Conservation (phyloP, 2,888 invertebrate species). For the Polydrusus tereticollis region DNA sequence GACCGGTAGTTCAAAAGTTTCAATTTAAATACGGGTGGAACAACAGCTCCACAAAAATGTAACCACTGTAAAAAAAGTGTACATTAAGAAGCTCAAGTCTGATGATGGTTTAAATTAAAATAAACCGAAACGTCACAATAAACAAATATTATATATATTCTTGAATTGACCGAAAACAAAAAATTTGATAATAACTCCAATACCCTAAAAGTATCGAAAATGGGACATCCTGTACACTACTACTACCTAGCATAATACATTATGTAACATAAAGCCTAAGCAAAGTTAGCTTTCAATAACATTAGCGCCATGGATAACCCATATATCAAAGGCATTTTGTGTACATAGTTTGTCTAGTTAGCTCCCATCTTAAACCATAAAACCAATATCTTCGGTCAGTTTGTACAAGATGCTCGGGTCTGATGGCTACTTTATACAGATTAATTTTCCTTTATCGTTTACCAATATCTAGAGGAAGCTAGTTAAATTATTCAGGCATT, state of each 20-base stretch:
- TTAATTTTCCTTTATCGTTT: conserved; percentile 47
- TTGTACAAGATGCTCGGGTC: conserved; percentile 38
- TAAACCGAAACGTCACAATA: no score
- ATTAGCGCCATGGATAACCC: conserved; percentile 19
- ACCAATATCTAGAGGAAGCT: conserved; percentile 26
- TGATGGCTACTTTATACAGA: conserved; percentile 43
- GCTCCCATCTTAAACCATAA: conserved; percentile 39
- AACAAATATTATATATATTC: no score
- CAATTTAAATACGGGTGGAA: no score
- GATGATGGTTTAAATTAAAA: no score
- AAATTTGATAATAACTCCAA: neutral
- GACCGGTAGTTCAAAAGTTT: no score
- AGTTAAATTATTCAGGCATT: conserved; percentile 25
- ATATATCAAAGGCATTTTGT: conserved; percentile 35
- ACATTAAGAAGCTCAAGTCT: no score
- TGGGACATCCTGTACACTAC: no score
- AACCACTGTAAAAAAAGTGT: no score
- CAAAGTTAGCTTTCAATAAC: conserved; percentile 21
- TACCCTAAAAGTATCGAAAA: neutral
- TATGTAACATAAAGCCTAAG: neutral
- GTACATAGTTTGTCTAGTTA: conserved; percentile 44
- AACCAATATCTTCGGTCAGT: conserved; percentile 47
- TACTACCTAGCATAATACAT: neutral
- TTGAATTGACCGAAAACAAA: no score
- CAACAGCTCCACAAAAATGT: no score